phyloP scores from a whole-genome alignment of 2,113 vertebrate genomes.

The Ptyas mucosa region DNA sequence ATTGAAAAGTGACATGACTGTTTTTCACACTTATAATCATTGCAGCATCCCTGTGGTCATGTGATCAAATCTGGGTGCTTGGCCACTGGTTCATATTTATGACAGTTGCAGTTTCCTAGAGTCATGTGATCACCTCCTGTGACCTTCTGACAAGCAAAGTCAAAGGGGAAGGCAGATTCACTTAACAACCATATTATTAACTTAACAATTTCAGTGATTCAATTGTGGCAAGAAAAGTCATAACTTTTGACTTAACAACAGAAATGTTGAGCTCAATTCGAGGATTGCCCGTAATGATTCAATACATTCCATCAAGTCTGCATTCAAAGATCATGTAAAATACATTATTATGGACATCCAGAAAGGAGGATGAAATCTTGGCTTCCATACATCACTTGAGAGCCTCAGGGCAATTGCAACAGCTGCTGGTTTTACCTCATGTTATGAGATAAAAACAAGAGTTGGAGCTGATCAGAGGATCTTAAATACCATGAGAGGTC shows the following conservation, averaged over 20 bases:
- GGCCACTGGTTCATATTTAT: not conserved
- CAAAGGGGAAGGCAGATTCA: not conserved
- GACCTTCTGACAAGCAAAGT: not conserved
- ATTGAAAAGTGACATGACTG: not conserved
- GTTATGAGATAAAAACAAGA: not conserved
- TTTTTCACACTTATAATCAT: not conserved
- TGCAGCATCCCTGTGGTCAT: not conserved
- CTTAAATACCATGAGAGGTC: not conserved
- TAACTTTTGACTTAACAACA: not conserved
- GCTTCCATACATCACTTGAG: not conserved
- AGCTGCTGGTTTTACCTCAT: not conserved
- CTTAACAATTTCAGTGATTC: not conserved
- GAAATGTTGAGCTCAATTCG: not conserved
- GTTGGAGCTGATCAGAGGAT: not conserved
- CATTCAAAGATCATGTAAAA: not conserved
- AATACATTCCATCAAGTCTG: not conserved
- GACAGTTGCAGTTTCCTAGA: not conserved
- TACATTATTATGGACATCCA: not conserved
- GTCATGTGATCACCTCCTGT: not conserved
- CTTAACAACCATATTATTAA: not conserved
- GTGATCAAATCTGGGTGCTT: not conserved
- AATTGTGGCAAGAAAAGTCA: not conserved
- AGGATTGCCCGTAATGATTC: not conserved
- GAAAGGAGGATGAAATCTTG: not conserved
- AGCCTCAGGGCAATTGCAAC: not conserved